Conservation (phyloP, 1,140 invertebrate species). For the Centruroides vittatus region DNA sequence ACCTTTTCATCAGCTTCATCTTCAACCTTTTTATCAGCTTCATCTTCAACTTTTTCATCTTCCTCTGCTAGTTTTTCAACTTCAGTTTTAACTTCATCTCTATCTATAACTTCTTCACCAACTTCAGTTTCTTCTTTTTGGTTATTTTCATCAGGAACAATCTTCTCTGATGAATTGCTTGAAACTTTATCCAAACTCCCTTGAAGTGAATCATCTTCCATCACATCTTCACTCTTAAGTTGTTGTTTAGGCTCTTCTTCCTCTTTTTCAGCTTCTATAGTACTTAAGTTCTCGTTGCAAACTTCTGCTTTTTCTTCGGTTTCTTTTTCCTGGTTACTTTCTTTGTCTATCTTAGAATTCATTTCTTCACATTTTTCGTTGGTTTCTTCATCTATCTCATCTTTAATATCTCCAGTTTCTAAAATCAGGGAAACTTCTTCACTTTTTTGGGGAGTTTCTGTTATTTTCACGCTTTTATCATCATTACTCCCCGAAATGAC, state of each 20-base stretch:
- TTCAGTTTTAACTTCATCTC: not conserved
- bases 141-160: not conserved
- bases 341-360: not conserved
- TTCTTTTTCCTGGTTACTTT: not conserved
- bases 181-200: not conserved
- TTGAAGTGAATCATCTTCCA: not conserved
- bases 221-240: too few species aligned
- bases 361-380: constrained; percentile 25
- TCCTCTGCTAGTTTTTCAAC: not conserved
- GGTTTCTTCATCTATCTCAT: constrained; percentile 31
- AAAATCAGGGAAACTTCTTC: too few species aligned
- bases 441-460: too few species aligned
- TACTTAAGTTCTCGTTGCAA: not conserved
- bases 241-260: too few species aligned
- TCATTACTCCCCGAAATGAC: too few species aligned
- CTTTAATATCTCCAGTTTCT: not conserved
- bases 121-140: not conserved
- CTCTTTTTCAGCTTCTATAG: not conserved
- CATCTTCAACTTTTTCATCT: not conserved
- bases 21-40: too few species aligned
- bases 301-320: not conserved
- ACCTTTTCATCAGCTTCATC: too few species aligned
- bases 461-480: too few species aligned
- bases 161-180: not conserved
- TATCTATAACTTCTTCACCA: not conserved